Conservation (phyloP, 2,797 vertebrate genomes). For the Pelobates cultripes region DNA sequence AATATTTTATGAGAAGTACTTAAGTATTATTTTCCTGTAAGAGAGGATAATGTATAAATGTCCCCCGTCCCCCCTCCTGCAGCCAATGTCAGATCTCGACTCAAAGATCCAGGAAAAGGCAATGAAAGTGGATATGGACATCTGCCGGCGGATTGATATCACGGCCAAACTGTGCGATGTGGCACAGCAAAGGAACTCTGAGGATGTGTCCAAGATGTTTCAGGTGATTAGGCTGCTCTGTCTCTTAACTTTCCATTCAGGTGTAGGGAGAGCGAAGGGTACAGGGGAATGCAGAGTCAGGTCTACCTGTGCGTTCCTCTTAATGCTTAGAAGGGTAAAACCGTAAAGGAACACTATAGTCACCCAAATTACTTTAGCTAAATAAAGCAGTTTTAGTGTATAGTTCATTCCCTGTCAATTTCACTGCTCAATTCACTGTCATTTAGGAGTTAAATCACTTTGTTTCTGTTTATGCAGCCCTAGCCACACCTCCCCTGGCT, state of each 20-base stretch:
- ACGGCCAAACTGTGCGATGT: conserved; percentile 98
- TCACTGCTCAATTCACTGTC: too few species aligned
- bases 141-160: conserved; percentile 98
- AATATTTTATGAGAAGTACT: too few species aligned
- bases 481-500: too few species aligned
- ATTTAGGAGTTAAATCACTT: too few species aligned
- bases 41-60: conserved; percentile 72
- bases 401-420: too few species aligned
- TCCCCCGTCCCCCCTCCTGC: conserved; percentile 64
- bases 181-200: conserved; percentile 97
- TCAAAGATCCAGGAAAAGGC: conserved; percentile 98
- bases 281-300: not conserved
- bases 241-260: not conserved
- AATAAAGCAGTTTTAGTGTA: too few species aligned
- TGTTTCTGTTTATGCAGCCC: too few species aligned
- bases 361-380: too few species aligned
- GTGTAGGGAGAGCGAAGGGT: not conserved
- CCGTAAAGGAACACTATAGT: too few species aligned
- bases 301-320: not conserved
- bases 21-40: not conserved
- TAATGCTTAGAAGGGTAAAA: too few species aligned
- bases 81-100: conserved; percentile 99
- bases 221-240: conserved; percentile 75
- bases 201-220: conserved; percentile 98
- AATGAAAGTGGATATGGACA: conserved; percentile 98